phyloP scores from a whole-genome alignment of 1,140 invertebrate species.

The Dendroctonus ponderosae region DNA sequence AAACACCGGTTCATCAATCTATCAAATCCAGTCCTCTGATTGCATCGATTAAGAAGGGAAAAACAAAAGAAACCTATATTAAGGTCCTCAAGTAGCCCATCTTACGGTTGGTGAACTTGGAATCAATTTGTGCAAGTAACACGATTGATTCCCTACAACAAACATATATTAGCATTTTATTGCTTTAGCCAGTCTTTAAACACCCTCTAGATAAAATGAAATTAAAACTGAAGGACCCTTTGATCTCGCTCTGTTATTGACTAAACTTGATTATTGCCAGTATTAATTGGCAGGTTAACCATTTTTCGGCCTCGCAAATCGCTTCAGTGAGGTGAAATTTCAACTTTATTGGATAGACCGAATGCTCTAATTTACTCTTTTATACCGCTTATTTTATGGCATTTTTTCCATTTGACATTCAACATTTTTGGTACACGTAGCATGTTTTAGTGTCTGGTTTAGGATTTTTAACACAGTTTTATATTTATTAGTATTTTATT shows the following conservation, averaged over 20 bases:
- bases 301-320: background rate
- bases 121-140: conserved; percentile 32
- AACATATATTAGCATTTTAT: conserved; percentile 57
- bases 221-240: conserved; percentile 52
- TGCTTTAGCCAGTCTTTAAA: conserved; percentile 52
- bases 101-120: conserved; percentile 28
- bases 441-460: too few relatives aligned
- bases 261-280: conserved; percentile 47
- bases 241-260: conserved; percentile 50
- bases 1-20: too few relatives aligned
- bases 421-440: too few relatives aligned
- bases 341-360: background rate
- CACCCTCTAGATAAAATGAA: conserved; percentile 52
- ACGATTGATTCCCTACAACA: conserved; percentile 53
- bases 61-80: conserved; percentile 3
- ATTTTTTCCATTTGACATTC: too few relatives aligned
- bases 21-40: too few relatives aligned
- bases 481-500: too few relatives aligned
- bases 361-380: too few relatives aligned
- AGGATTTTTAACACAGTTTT: too few relatives aligned
- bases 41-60: too few relatives aligned
- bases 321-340: background rate
- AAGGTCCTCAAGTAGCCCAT: conserved; percentile 14
- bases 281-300: conserved; percentile 18
- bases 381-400: too few relatives aligned